Base-by-base conservation (phyloP, 2,888 invertebrate species). In the Trichopoda pennipes region DNA sequence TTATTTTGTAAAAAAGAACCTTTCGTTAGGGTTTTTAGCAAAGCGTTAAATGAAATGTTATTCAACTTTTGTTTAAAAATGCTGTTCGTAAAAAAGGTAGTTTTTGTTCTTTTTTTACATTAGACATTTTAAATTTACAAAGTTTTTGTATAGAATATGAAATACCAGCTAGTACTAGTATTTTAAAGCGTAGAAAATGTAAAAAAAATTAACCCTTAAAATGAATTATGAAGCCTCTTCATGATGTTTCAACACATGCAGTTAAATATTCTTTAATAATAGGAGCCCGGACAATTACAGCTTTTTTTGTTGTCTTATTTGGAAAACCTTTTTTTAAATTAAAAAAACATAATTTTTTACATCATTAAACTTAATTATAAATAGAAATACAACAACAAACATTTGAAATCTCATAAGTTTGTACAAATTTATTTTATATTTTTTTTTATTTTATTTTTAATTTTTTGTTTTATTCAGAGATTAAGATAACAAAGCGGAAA, bases 401-500 rank as follows among this genome's bases (percentile, higher is more conserved):
- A 7, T 44, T 44, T 44, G 55, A 74, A 74, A 64, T 44, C 12
- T 19, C 16, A 47, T 35, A 47, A 64, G n/a, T 53, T 55, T 56
- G 0, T 55, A 35, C n/a, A 61, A 55, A 10, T 23, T 49, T 60
- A 12, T n/a, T 28, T 51, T n/a, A n/a, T n/a, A n/a, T n/a, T n/a
- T n/a, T n/a, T n/a, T n/a, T n/a, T n/a, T n/a, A n/a, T n/a, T n/a
- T n/a, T n/a, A n/a, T n/a, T 17, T 2, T 21, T 19, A 49, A 51
- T 28, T 23, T 7, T 38, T 49, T 4, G 1, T 28, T 9, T 21
- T 28, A 4, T 28, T 28, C 6, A 16, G 10, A 28, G 14, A 10
- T 47, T 10, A 61, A 32, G 61, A 28, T 74, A 84, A 83, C 84
- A 84, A 88, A 85, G 84, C 86, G 88, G 89, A 88, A 88, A 87